Base-by-base conservation (phyloP, 2,888 invertebrate genomes). In the Eledone cirrhosa region DNA sequence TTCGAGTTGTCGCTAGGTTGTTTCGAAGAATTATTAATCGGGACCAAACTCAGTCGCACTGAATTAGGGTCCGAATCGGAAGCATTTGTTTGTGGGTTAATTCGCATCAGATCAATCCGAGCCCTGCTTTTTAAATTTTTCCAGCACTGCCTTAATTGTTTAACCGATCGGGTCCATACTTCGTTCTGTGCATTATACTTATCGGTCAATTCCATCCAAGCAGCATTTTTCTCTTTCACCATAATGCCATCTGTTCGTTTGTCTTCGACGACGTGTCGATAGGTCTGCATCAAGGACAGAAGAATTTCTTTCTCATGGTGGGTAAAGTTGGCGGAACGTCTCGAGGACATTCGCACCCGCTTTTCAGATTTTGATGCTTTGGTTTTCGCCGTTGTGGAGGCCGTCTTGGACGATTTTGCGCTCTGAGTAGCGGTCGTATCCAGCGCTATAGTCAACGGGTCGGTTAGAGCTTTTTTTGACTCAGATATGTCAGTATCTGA, bases 241-340 rank as follows among this genome's bases (percentile, higher is more conserved):
- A 48, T 69, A 1, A 78, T 69, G n/a, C 78, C 78, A 48, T 78
- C 78, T 2, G 69, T 48, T 7, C 69, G 78, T 24, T 67, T 65
- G 48, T 78, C 78, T 48, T 78, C 78, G 72, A 78, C 67, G 14
- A 78, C 48, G 48, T 48, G 69, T 48, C 67, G 67, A 69, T 78
- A 78, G 48, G 67, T 69, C 16, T 33, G 72, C 69, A 78, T 78
- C 67, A 78, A 69, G 24, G 48, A 69, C 27, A 78, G 69, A n/a
- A 78, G 78, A 22, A 69, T 48, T 31, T 69, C 67, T 67, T 78
- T 78, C 69, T 78, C 78, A 13, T 67, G 69, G 4, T 67, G 78
- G 48, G 78, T 69, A 69, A 78, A 78, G 72, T 78, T 78, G 22
- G 69, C 69, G 11, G 78, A 79, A 65, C 79, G 77, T 41, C 72